These are phyloP conservation scores for Rhinoderma darwinii DNA, from an alignment of 2,113 vertebrate species.

Conservation along the genomic window DNA sequence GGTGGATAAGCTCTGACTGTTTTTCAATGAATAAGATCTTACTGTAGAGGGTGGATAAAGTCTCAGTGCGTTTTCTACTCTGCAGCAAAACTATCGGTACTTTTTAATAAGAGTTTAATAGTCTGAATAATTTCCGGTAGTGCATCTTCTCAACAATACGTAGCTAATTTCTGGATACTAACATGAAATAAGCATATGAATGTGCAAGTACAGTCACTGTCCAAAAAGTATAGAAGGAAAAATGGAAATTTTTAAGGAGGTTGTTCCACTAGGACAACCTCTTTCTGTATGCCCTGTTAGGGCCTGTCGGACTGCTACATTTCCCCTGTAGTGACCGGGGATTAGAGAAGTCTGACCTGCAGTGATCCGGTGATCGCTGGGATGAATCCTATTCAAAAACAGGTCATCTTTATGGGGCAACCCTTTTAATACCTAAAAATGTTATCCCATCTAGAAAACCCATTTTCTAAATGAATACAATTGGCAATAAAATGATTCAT, in stretches of 20 bases:
- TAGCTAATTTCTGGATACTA: neutral
- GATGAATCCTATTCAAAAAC: too few relatives aligned
- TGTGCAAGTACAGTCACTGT: neutral
- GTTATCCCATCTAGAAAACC: too few relatives aligned
- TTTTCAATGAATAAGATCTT: too few relatives aligned
- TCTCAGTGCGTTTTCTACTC: neutral
- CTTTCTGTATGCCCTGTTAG: neutral
- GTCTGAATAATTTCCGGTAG: neutral
- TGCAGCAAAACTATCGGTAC: neutral
- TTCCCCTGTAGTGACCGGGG: too few relatives aligned
- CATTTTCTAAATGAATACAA: too few relatives aligned
- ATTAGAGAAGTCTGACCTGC: too few relatives aligned
- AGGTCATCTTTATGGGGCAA: too few relatives aligned
- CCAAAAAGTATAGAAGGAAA: neutral
- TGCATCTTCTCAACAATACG: neutral
- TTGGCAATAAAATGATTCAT: too few relatives aligned
- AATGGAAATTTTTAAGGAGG: neutral
- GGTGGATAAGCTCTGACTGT: too few relatives aligned
- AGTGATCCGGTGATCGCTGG: too few relatives aligned
- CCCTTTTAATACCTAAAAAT: too few relatives aligned
- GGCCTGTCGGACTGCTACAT: neutral
- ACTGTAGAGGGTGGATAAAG: too few relatives aligned
- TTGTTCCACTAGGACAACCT: neutral
- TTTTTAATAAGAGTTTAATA: neutral
- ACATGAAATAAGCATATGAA: neutral